These are phyloP conservation scores for Colletes collaris DNA, from an alignment of 2,888 invertebrate species.

Conservation along the genomic window DNA sequence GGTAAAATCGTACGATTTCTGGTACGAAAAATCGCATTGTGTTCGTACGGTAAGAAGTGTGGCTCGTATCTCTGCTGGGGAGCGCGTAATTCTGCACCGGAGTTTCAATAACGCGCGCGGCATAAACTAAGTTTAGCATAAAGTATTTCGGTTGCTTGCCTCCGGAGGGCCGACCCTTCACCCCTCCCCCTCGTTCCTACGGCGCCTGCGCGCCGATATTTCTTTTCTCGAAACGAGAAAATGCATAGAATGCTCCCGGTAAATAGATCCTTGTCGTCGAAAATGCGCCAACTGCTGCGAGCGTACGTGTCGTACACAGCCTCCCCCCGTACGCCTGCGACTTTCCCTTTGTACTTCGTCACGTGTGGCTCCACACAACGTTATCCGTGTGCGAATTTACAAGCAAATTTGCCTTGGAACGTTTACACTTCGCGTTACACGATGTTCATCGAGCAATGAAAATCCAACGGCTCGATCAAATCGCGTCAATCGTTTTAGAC, in stretches of 20 bases:
- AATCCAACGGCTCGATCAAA: neutral
- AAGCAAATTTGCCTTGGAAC: conserved; percentile 10
- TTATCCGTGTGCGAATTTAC: conserved; percentile 8
- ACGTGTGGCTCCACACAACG: neutral
- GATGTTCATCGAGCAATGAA: neutral
- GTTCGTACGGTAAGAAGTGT: conserved; percentile 67
- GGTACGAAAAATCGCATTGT: conserved; percentile 60
- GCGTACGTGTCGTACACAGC: conserved; percentile 40
- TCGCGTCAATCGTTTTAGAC: neutral
- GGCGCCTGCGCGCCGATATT: neutral
- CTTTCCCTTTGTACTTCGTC: conserved; percentile 23
- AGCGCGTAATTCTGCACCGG: conserved; percentile 65
- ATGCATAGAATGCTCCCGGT: conserved; percentile 26
- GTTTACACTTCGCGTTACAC: neutral
- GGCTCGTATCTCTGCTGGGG: conserved; percentile 61
- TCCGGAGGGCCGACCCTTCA: neutral
- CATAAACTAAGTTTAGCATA: conserved; percentile 73
- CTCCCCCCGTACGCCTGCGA: conserved; percentile 5
- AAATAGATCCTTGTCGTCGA: conserved; percentile 58
- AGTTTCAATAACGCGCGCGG: conserved; percentile 72
- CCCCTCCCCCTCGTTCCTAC: no score
- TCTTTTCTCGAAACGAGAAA: conserved; percentile 23
- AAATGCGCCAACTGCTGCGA: conserved; percentile 44
- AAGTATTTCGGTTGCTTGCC: conserved; percentile 65
- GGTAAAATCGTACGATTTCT: no score